These are phyloP conservation scores for Apodemus speciosus DNA, from an alignment of 2,113 vertebrate genomes.

Conservation along the genomic window DNA sequence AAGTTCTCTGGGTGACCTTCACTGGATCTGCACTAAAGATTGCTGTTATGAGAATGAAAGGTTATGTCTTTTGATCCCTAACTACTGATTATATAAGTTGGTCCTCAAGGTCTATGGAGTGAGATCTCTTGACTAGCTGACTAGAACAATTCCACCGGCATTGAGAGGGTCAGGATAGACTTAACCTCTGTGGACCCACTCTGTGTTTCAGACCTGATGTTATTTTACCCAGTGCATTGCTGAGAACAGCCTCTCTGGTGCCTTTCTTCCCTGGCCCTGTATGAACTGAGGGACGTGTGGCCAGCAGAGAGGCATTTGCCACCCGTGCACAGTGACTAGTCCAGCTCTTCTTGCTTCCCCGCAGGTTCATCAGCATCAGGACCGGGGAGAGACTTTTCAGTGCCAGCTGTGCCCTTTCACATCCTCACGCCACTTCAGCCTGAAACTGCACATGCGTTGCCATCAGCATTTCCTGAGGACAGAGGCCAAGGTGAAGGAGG, in stretches of 20 bases:
- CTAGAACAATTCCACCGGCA: background rate
- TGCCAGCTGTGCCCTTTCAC: conserved; percentile 99
- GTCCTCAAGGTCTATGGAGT: background rate
- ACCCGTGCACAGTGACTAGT: rapidly evolving
- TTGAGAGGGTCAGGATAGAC: background rate
- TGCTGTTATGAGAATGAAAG: background rate
- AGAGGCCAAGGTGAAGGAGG: conserved; percentile 98
- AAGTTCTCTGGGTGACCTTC: background rate
- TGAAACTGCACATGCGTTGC: conserved; percentile 99
- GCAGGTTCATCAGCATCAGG: conserved; percentile 99
- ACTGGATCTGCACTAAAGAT: background rate
- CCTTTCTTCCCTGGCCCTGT: background rate
- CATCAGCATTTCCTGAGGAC: conserved; percentile 98
- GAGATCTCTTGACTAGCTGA: background rate
- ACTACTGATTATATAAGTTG: background rate
- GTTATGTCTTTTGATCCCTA: conserved; percentile 26
- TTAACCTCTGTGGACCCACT: conserved; percentile 44
- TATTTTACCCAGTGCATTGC: background rate
- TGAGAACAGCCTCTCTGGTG: background rate
- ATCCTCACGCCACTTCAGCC: conserved; percentile 99
- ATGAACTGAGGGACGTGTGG: rapidly evolving
- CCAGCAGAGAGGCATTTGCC: rapidly evolving
- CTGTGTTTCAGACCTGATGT: conserved; percentile 14
- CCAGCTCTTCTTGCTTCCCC: conserved; percentile 64
- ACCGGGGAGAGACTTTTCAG: conserved; percentile 98